Evolutionary conservation across 2,888 invertebrate genomes (phyloP).

Genomic region (Zaprionus bogoriensis): DNA sequence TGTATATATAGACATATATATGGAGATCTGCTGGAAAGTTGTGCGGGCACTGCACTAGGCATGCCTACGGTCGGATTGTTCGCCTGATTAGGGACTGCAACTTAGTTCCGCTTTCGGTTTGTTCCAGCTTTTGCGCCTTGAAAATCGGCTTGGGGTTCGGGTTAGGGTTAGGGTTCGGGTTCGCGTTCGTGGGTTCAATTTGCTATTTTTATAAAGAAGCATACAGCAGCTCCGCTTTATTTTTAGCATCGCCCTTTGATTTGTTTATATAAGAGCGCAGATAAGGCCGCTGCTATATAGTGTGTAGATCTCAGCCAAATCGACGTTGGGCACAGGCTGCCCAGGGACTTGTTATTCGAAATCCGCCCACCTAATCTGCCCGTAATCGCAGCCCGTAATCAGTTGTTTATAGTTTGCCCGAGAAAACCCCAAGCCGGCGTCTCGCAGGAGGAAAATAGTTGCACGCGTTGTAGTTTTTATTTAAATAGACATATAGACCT

Average conservation of each 20-base stretch:
- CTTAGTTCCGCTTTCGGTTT: constrained; percentile 50
- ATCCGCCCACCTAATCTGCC: constrained; percentile 48
- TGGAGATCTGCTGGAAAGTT: neutral
- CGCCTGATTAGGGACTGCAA: constrained; percentile 17
- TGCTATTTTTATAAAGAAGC: constrained; percentile 31
- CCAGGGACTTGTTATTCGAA: constrained; percentile 29
- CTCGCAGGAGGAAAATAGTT: constrained; percentile 17
- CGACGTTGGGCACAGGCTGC: constrained; percentile 11
- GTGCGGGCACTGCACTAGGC: constrained; percentile 4
- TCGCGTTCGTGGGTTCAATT: constrained; percentile 23
- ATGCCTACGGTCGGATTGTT: constrained; percentile 17
- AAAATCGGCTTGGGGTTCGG: too few species aligned
- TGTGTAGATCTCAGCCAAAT: too few species aligned
- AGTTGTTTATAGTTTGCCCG: constrained; percentile 23
- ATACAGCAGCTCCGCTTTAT: constrained; percentile 35
- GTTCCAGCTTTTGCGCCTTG: constrained; percentile 14
- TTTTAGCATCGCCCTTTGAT: constrained; percentile 48
- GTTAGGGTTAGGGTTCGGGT: too few species aligned
- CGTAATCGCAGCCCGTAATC: constrained; percentile 36
- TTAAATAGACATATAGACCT: neutral
- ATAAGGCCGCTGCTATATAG: constrained; percentile 4
- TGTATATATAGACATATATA: neutral
- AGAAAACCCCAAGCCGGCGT: constrained; percentile 38
- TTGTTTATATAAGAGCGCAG: constrained; percentile 10
- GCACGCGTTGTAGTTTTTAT: constrained; percentile 31